Conservation (phyloP, 2,888 invertebrate species). For the Erynnis tages region DNA sequence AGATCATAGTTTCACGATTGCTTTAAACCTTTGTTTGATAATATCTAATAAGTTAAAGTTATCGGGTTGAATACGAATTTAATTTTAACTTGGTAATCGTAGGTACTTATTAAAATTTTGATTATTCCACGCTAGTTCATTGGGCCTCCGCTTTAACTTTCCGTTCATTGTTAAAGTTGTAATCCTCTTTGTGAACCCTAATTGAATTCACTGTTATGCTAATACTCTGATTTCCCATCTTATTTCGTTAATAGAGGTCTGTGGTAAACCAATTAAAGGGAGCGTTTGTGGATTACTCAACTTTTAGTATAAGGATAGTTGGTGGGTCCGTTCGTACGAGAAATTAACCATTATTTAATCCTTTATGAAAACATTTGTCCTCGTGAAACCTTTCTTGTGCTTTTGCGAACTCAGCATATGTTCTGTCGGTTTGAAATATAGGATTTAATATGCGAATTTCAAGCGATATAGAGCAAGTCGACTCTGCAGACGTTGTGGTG, state of each 20-base stretch:
- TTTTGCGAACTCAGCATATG: slow-evolving; percentile 29
- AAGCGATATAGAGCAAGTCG: slow-evolving; percentile 33
- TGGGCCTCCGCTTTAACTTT: slow-evolving; percentile 71
- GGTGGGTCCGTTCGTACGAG: slow-evolving; percentile 54
- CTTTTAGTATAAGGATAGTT: slow-evolving; percentile 70
- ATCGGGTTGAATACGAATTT: slow-evolving; percentile 50
- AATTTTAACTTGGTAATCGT: slow-evolving; percentile 64
- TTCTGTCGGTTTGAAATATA: slow-evolving; percentile 39
- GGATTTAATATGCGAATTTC: slow-evolving; percentile 41
- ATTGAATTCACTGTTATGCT: slow-evolving; percentile 82
- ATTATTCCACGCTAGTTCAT: slow-evolving; percentile 76
- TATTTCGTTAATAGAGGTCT: slow-evolving; percentile 81
- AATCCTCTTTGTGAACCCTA: slow-evolving; percentile 80
- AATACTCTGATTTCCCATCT: slow-evolving; percentile 81
- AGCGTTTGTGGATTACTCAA: slow-evolving; percentile 76
- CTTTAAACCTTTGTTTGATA: slow-evolving; percentile 10
- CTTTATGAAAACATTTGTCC: slow-evolving; percentile 20
- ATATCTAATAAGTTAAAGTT: slow-evolving; percentile 11
- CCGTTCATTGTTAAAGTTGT: slow-evolving; percentile 80
- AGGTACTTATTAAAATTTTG: slow-evolving; percentile 74
- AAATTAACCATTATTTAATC: slow-evolving; percentile 52
- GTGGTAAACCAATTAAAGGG: slow-evolving; percentile 80
- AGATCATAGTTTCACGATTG: slow-evolving; percentile 4
- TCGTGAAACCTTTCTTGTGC: slow-evolving; percentile 20
- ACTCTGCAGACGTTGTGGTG: slow-evolving; percentile 34